A percentile compares a stretch with the other conserved stretches of the same genome.
Conservation (phyloP, 2,888 invertebrate species). For the Deilephila porcellus region DNA sequence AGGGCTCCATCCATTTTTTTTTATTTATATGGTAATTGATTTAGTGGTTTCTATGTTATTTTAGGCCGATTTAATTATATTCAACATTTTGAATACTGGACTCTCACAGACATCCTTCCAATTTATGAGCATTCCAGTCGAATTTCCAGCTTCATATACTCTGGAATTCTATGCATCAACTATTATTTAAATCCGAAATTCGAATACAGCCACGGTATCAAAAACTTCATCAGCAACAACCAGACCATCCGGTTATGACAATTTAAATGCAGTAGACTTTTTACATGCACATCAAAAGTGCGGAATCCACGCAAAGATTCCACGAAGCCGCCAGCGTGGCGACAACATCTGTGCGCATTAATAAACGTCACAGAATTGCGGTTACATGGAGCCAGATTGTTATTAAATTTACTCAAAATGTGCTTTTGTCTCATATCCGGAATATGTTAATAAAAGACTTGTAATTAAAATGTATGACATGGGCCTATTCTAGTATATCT, state of each 20-base stretch:
- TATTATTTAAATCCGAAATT: too few relatives aligned
- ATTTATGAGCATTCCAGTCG: too few relatives aligned
- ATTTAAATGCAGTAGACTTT: slow-evolving; percentile 6
- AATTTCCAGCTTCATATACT: too few relatives aligned
- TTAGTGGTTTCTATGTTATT: too few relatives aligned
- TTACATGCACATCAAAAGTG: slow-evolving; percentile 11
- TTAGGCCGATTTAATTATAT: too few relatives aligned
- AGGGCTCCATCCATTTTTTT: too few relatives aligned
- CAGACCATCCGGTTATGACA: background rate
- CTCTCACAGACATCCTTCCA: too few relatives aligned
- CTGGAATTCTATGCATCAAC: too few relatives aligned
- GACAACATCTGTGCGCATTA: slow-evolving; percentile 43
- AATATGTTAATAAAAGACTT: background rate
- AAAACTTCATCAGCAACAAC: background rate
- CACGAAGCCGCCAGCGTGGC: slow-evolving; percentile 34
- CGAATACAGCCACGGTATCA: too few relatives aligned
- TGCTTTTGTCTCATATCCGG: background rate
- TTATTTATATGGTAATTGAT: too few relatives aligned
- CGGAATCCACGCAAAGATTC: slow-evolving; percentile 36
- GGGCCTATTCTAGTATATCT: background rate
- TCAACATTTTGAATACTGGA: too few relatives aligned
- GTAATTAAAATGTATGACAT: background rate
- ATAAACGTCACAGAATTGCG: slow-evolving; percentile 37
- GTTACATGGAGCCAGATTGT: slow-evolving; percentile 22
- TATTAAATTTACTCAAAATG: slow-evolving; percentile 16